A percentile compares a stretch with the other conserved stretches of the same genome.
phyloP scores from a whole-genome alignment of 2,797 vertebrate genomes.

The Typhlichthys eigenmanni region DNA sequence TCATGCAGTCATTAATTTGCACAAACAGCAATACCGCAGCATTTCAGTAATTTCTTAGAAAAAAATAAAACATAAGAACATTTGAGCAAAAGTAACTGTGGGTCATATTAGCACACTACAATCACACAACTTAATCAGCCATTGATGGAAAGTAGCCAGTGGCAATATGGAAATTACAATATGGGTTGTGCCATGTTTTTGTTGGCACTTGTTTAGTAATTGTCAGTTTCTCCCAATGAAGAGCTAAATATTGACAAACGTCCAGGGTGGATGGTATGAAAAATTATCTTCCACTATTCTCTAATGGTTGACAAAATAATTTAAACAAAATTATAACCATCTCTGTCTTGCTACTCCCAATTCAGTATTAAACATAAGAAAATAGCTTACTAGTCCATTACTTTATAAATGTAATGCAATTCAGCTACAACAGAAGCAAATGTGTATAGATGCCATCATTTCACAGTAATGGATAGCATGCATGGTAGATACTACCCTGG shows the following conservation, averaged over 20 bases:
- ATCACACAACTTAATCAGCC: slow-evolving; percentile 69
- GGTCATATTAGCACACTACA: slow-evolving; percentile 29
- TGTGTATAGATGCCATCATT: slow-evolving; percentile 20
- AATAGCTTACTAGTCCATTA: slow-evolving; percentile 13
- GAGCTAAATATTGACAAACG: slow-evolving; percentile 70
- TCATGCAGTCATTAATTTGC: slow-evolving; percentile 46
- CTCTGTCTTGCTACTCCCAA: neutral
- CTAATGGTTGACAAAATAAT: slow-evolving; percentile 26
- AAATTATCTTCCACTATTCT: slow-evolving; percentile 47
- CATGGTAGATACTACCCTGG: neutral
- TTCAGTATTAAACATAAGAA: neutral
- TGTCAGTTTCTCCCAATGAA: slow-evolving; percentile 70
- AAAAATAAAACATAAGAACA: slow-evolving; percentile 36
- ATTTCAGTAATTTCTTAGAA: slow-evolving; percentile 48
- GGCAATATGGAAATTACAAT: slow-evolving; percentile 83
- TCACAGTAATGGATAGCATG: slow-evolving; percentile 16
- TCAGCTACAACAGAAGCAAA: slow-evolving; percentile 22
- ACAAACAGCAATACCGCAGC: slow-evolving; percentile 38
- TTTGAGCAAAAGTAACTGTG: slow-evolving; percentile 25
- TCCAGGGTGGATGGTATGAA: slow-evolving; percentile 51
- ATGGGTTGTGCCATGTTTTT: slow-evolving; percentile 73
- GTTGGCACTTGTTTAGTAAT: slow-evolving; percentile 80
- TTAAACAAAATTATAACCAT: neutral
- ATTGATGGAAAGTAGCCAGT: slow-evolving; percentile 80
- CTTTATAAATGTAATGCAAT: slow-evolving; percentile 17